These are phyloP conservation scores for Aphaenogaster rudis DNA, from an alignment of 1,140 invertebrate genomes.

Conservation along the genomic window DNA sequence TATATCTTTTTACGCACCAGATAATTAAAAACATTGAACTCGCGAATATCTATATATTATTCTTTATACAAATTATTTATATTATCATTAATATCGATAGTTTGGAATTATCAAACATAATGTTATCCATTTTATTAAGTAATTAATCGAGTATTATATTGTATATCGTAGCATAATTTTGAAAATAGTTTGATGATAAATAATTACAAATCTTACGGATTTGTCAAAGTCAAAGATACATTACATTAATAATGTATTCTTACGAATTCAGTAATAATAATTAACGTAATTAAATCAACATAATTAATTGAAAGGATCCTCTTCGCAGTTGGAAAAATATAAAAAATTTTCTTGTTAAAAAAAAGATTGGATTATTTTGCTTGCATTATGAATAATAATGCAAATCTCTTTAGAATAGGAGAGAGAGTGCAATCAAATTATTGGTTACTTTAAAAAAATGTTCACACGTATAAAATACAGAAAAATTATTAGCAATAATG, in stretches of 20 bases:
- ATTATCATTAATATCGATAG: not conserved
- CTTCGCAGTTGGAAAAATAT: not conserved
- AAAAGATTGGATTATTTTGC: not conserved
- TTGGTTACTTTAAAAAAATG: constrained; percentile 6
- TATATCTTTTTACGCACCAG: not conserved
- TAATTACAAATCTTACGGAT: not conserved
- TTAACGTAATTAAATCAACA: not conserved
- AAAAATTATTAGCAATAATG: constrained; percentile 5
- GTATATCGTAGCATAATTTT: constrained; percentile 3
- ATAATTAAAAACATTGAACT: constrained; percentile 3
- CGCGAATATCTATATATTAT: too few relatives aligned
- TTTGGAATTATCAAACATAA: not conserved
- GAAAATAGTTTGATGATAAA: not conserved
- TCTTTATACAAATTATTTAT: not conserved
- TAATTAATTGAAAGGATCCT: not conserved
- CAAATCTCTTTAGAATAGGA: not conserved
- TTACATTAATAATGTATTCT: too few relatives aligned
- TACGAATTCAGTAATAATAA: not conserved
- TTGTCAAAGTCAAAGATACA: not conserved
- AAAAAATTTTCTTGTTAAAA: not conserved
- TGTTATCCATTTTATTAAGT: not conserved
- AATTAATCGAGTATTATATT: constrained; percentile 18
- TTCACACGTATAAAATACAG: not conserved
- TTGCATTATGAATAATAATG: not conserved
- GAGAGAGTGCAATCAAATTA: not conserved